These are phyloP conservation scores for Siphlonurus alternatus DNA, from an alignment of 2,888 invertebrate genomes.

Conservation along the genomic window DNA sequence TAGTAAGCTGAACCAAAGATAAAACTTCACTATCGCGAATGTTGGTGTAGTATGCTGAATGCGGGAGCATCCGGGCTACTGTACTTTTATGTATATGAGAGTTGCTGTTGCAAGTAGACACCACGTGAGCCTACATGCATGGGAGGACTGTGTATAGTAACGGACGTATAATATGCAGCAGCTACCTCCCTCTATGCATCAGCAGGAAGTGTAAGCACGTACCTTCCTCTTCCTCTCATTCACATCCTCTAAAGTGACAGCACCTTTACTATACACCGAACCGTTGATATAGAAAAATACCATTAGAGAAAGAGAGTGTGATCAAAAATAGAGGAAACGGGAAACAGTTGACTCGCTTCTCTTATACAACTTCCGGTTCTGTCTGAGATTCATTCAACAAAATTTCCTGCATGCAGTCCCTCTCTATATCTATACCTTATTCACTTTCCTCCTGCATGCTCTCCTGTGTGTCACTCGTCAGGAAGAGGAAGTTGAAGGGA, in stretches of 20 bases:
- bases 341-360: background rate
- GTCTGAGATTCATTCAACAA: background rate
- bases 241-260: background rate
- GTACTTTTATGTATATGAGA: too few species aligned
- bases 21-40: too few species aligned
- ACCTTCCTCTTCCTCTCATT: background rate
- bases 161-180: too few species aligned
- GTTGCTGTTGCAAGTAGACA: too few species aligned
- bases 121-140: too few species aligned
- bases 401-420: background rate
- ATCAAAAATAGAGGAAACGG: background rate
- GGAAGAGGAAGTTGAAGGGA: background rate
- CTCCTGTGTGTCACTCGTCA: background rate
- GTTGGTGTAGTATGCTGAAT: too few species aligned
- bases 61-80: too few species aligned
- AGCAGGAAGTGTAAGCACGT: background rate
- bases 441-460: background rate
- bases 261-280: background rate
- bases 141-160: too few species aligned
- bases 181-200: background rate
- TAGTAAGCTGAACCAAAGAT: too few species aligned
- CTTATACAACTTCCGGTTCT: background rate
- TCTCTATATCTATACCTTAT: background rate
- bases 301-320: background rate
- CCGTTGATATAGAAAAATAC: background rate